phyloP scores from a whole-genome alignment of 2,888 invertebrate species.

The Rhagonycha fulva region DNA sequence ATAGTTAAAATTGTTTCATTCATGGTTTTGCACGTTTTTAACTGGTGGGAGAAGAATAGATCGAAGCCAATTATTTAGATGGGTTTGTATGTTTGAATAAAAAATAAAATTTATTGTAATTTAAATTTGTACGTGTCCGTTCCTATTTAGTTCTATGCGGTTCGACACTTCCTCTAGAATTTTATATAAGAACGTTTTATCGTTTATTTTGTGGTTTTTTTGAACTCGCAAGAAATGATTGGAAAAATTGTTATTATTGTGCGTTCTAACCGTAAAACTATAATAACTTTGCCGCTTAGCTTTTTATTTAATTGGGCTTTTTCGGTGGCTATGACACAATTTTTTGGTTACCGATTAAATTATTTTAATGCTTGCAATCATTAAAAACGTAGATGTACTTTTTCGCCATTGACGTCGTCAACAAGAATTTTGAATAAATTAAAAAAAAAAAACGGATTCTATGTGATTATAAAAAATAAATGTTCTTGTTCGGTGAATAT shows the following conservation, averaged over 20 bases:
- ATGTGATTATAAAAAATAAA: background rate
- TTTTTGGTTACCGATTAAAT: background rate
- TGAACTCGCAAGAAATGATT: background rate
- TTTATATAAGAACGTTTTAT: slow-evolving; percentile 3
- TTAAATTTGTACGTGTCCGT: slow-evolving; percentile 2
- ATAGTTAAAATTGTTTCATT: slow-evolving; percentile 27
- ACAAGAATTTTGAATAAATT: background rate
- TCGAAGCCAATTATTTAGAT: background rate
- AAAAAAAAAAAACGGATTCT: background rate
- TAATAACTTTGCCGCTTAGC: background rate
- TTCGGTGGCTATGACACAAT: background rate
- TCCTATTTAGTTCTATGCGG: slow-evolving; percentile 7
- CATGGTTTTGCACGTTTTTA: slow-evolving; percentile 23
- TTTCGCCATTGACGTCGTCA: background rate
- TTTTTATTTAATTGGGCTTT: background rate
- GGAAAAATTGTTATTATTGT: background rate
- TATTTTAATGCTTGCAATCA: background rate
- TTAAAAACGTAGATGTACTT: background rate
- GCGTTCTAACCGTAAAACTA: background rate
- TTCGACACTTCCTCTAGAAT: slow-evolving; percentile 9
- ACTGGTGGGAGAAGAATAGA: background rate
- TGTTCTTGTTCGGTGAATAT: slow-evolving; percentile 1
- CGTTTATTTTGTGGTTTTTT: background rate
- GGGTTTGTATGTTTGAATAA: background rate
- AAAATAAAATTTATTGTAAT: background rate